Evolutionary conservation across 37 sponge, comb jelly and placozoan genomes (phyloP), one percentile per base, ranked within the genome.

Genomic region (Aplysina aerophoba): DNA sequence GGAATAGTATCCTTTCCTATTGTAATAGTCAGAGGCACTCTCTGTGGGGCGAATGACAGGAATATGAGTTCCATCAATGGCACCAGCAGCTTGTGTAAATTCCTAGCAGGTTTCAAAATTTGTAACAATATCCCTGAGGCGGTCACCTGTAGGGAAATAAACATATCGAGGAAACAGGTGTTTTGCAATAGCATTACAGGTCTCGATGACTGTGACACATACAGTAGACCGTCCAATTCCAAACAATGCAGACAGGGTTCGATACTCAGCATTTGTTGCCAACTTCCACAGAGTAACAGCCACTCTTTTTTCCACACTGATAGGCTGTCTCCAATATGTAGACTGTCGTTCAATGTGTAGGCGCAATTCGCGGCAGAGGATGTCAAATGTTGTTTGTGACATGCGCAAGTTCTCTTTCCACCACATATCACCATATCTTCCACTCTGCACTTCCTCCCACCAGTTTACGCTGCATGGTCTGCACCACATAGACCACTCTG

Each of bases 211-310:
- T 36, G 75, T 85, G 28, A 17, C 39, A 77, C 86, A 25, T 20
- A 85, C 86, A 33, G 86, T 85, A 24, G 86, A 85, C 2, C 28
- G 27, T 34, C 87, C 80, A 20, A 86, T 28, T 14, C 87, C 87
- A 59, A 86, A 86, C 30, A 86, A 33, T 1, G 36, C 80, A 60
- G 80, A 60, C 17, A 86, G 38, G 34, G 87, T 86, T 0, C 80
- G 63, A 38, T 79, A 86, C 53, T 86, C 87, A 28, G 56, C 80
- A 86, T 80, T 80, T 28, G 87, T 86, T 16, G 87, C 87, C 80
- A 86, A 31, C 67, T 55, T 86, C 86, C 87, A 86, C 0, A 86
- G 27, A 21, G 87, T 86, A 39, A 86, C 67, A 79, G 87, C 87
- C 62, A 86, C 74, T 16, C 73, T 56, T 55, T 71, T 37, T n/a